Conservation (phyloP, 2,888 invertebrate species). For the Catocala nupta region DNA sequence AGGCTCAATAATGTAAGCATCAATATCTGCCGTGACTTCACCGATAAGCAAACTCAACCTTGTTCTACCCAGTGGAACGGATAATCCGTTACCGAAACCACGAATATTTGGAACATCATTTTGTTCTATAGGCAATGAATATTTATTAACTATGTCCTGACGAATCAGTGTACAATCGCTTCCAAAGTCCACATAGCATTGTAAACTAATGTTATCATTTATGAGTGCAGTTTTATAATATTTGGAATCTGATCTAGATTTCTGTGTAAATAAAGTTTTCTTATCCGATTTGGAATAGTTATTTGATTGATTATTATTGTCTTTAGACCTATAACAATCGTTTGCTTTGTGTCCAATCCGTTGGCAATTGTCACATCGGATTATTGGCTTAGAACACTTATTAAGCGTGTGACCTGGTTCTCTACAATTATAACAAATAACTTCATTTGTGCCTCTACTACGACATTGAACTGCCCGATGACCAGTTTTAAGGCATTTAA, state of each 20-base stretch:
- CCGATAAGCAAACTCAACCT: not conserved
- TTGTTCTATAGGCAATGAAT: not conserved
- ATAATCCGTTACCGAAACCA: not conserved
- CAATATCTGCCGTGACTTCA: not conserved
- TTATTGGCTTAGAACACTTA: not conserved
- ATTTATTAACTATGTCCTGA: not conserved
- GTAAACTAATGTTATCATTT: not conserved
- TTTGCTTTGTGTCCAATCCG: not conserved
- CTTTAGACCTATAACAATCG: not conserved
- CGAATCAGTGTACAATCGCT: not conserved
- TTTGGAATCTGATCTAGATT: not conserved
- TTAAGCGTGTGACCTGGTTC: not conserved
- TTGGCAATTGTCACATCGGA: not conserved
- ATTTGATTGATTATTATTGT: not conserved
- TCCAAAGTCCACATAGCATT: constrained; percentile 1
- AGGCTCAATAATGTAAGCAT: not conserved
- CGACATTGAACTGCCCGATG: constrained; percentile 1
- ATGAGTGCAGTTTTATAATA: not conserved
- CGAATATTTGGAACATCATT: not conserved
- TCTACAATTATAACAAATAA: constrained; percentile 5
- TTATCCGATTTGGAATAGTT: not conserved
- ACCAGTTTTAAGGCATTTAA: not conserved
- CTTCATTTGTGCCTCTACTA: not conserved
- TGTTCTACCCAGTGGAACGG: not conserved
- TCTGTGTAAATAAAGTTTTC: not conserved